Conservation (phyloP, 1,140 invertebrate species). For the Matsumurasca onukii region DNA sequence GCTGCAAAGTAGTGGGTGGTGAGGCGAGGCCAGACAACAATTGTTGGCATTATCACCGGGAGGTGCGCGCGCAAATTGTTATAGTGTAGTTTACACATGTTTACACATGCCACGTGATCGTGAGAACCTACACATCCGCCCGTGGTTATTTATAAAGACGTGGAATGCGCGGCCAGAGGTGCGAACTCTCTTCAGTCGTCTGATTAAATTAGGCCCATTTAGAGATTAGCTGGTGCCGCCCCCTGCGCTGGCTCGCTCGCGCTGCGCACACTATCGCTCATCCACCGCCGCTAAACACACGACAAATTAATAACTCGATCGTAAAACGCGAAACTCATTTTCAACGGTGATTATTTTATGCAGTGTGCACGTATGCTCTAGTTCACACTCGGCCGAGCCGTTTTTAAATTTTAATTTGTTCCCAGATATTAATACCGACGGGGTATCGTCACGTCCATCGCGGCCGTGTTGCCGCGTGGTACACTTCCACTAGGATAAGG, state of each 20-base stretch:
- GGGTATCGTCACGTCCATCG: slow-evolving; percentile 16
- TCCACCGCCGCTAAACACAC: slow-evolving; percentile 7
- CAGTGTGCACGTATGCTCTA: slow-evolving; percentile 20
- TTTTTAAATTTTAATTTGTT: slow-evolving; percentile 24
- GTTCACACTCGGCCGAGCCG: neutral
- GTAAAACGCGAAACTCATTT: slow-evolving; percentile 24
- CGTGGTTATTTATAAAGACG: neutral
- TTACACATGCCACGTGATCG: neutral
- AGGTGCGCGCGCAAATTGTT: neutral
- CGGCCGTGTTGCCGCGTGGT: neutral
- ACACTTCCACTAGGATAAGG: too few relatives aligned
- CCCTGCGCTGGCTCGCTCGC: neutral
- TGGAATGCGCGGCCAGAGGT: neutral
- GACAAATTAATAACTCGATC: slow-evolving; percentile 19
- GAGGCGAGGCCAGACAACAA: neutral
- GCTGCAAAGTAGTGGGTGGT: neutral
- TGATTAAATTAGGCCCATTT: slow-evolving; percentile 27
- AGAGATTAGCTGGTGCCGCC: slow-evolving; percentile 12
- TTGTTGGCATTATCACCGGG: slow-evolving; percentile 20
- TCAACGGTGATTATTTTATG: slow-evolving; percentile 18
- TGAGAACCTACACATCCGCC: neutral
- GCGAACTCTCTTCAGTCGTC: slow-evolving; percentile 6
- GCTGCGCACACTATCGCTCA: neutral
- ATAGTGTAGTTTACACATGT: neutral
- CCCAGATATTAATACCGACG: neutral